Conservation (phyloP, 2,797 vertebrate genomes). For the Neopelma chrysocephalum region DNA sequence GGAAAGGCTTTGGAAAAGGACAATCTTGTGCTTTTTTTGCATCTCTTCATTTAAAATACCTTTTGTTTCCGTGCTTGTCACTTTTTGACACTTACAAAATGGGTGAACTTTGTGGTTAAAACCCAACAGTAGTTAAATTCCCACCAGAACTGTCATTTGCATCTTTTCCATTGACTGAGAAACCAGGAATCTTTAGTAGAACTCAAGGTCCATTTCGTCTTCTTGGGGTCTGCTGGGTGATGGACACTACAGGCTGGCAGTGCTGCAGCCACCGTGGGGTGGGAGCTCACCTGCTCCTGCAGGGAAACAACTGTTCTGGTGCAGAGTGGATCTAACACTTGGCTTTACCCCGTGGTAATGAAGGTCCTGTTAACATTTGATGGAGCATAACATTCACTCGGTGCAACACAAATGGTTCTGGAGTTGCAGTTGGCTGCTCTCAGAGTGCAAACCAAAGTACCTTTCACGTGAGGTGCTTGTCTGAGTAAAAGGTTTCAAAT, state of each 20-base stretch:
- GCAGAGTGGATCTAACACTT: conserved; percentile 37
- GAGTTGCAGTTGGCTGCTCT: conserved; percentile 59
- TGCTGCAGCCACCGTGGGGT: conserved; percentile 8
- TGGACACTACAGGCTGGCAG: conserved; percentile 46
- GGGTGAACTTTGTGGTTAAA: conserved; percentile 21
- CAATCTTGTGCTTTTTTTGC: conserved; percentile 73
- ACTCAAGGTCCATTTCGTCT: conserved; percentile 36
- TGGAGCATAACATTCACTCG: conserved; percentile 36
- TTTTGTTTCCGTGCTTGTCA: conserved; percentile 54
- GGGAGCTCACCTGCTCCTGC: conserved; percentile 38
- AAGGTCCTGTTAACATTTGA: conserved; percentile 43
- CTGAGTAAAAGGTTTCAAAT: conserved; percentile 57
- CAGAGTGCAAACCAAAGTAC: conserved; percentile 68
- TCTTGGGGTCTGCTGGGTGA: conserved; percentile 32
- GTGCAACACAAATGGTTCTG: conserved; percentile 8
- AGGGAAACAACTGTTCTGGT: conserved; percentile 2
- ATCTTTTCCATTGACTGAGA: conserved; percentile 55
- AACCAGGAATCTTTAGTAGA: conserved; percentile 57
- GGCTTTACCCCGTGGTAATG: conserved; percentile 40
- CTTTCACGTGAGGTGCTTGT: conserved; percentile 69
- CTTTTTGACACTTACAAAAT: conserved; percentile 36
- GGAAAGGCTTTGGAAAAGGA: conserved; percentile 71
- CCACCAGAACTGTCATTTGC: conserved; percentile 19
- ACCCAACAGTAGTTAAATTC: not conserved
- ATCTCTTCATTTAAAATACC: conserved; percentile 52